Base-by-base conservation (phyloP, 1,140 invertebrate genomes). In the Camponotus vicinus region DNA sequence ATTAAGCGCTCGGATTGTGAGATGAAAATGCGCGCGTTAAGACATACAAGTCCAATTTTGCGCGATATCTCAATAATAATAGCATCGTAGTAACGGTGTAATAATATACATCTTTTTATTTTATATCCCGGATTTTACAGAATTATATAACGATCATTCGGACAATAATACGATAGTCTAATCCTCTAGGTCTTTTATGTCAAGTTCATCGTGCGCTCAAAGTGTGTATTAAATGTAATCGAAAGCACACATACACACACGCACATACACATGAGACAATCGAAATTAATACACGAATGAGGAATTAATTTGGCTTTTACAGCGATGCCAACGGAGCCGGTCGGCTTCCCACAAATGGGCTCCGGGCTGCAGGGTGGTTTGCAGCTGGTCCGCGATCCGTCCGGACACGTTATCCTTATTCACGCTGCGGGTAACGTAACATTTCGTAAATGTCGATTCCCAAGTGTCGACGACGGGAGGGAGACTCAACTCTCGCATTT, bases 321-420 rank as follows among this genome's bases (percentile, higher is more conserved):
- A 95, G 94, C 95, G 93, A 96, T 96, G 96, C 96, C 96, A 73
- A 95, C 97, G 93, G 96, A 96, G 82, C 96, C 96, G 64, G 96
- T 97, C 79, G 97, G 97, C 76, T 97, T 97, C 94, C 93, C 94
- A 37, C 94, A 95, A 86, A 92, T 95, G 90, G 93, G 94, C 34
- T 92, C 94, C 37, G 94, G 94, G 66, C 91, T 95, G 37, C 94
- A 95, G 88, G 86, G 89, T 34, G 92, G 92, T 32, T 76, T 93
- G 8, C 98, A 98, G 94, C 95, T 98, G 88, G 97, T 97, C 63
- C 96, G 98, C 67, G 98, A 98, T 95, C 97, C 98, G 18, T 97
- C 97, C 27, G 97, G 98, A 55, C 97, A 98, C 85, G 95, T 98
- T 55, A 96, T 98, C 63, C 96, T 98, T 63, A 96, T 98, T 84